These are phyloP conservation scores for Sylvia atricapilla DNA, from an alignment of 2,113 vertebrate species.

Conservation along the genomic window DNA sequence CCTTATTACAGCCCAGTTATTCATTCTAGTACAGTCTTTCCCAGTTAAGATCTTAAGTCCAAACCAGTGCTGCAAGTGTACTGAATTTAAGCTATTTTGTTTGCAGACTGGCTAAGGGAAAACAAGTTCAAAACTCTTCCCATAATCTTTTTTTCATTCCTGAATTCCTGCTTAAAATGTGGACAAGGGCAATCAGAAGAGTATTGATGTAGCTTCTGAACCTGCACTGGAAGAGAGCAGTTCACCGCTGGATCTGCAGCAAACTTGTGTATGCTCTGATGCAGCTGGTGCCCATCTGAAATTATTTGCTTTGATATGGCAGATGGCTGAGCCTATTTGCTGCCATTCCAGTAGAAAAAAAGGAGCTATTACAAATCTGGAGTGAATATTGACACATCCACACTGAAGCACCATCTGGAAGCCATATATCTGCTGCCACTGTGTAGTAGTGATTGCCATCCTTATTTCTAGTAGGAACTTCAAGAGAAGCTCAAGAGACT, in stretches of 20 bases:
- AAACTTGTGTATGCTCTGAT: background rate
- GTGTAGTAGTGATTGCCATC: background rate
- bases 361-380: background rate
- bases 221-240: background rate
- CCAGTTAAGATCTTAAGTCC: background rate
- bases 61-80: background rate
- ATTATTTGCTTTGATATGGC: conserved; percentile 19
- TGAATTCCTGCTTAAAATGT: background rate
- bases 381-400: background rate
- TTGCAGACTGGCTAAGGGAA: background rate
- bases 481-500: background rate
- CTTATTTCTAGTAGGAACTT: background rate
- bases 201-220: background rate
- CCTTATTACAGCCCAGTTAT: background rate
- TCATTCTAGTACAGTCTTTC: background rate
- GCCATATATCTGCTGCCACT: background rate
- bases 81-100: background rate
- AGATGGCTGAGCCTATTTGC: conserved; percentile 29
- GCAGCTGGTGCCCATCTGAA: background rate
- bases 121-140: background rate
- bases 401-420: conserved; percentile 30
- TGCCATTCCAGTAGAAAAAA: background rate
- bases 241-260: background rate
- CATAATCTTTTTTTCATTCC: background rate
- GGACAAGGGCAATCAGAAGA: background rate